These are phyloP conservation scores for Triplophysa bombifrons DNA, from an alignment of 2,797 vertebrate species.

Conservation along the genomic window DNA sequence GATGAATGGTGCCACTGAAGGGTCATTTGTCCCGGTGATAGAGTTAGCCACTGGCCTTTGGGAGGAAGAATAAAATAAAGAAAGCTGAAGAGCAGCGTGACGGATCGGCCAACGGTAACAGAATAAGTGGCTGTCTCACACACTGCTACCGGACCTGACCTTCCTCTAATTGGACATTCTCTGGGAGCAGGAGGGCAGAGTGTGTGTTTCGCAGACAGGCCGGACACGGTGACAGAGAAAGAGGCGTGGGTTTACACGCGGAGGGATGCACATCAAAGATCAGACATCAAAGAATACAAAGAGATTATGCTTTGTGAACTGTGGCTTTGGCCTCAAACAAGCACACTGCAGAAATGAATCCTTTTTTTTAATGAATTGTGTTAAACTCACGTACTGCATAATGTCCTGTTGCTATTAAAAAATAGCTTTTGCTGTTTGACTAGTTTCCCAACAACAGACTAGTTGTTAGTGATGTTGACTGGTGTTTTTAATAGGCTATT, in stretches of 20 bases:
- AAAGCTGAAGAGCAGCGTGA: constrained; percentile 62
- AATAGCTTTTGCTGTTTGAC: not conserved
- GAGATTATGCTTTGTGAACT: constrained; percentile 32
- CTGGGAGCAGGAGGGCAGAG: constrained; percentile 43
- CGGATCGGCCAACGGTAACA: constrained; percentile 61
- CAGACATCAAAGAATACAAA: constrained; percentile 17
- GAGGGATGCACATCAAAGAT: constrained; percentile 40
- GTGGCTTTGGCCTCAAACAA: constrained; percentile 9
- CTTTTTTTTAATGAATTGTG: not conserved
- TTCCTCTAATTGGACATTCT: constrained; percentile 63
- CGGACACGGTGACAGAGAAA: constrained; percentile 39
- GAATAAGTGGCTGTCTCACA: constrained; percentile 62
- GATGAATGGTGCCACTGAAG: constrained; percentile 66
- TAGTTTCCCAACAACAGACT: not conserved
- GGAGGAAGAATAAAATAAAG: constrained; percentile 67
- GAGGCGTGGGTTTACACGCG: constrained; percentile 34
- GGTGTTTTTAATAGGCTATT: too few relatives aligned
- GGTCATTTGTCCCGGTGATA: constrained; percentile 67
- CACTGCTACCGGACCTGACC: constrained; percentile 52
- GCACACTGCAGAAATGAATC: not conserved
- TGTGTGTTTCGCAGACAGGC: constrained; percentile 32
- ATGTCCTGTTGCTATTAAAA: too few relatives aligned
- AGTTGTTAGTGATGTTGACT: too few relatives aligned
- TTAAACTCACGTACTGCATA: not conserved
- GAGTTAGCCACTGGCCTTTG: constrained; percentile 67